Evolutionary conservation across 2,797 vertebrate genomes (phyloP), one percentile per base, ranked within the genome.

Genomic region (Salmo trutta): DNA sequence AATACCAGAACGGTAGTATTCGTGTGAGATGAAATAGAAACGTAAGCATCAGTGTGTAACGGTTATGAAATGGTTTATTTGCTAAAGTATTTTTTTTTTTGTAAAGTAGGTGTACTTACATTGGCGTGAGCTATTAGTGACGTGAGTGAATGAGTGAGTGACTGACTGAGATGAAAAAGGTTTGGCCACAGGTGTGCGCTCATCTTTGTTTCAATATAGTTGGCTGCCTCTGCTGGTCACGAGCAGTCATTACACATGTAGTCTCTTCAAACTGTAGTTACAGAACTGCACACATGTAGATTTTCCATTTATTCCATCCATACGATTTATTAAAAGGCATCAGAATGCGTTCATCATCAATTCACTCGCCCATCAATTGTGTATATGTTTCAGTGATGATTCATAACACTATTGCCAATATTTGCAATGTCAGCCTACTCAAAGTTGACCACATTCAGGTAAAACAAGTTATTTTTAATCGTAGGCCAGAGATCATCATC

Each of bases 201-300:
- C 19, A 1, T 21, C 65, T 77, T 59, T 77, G 64, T 51, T 27
- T 36, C 5, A 12, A 53, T 29, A 51, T 29, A 33, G 24, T 47
- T 7, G 24, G 41, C n/a, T 73, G 71, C 36, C 68, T n/a, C 68
- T 70, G 68, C n/a, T 51, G 36, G 36, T 47, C 36, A 70, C 36
- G 14, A 19, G 17, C 15, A 8, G 68, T 70, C 17, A 70, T 51
- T 14, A 21, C 68, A 47, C 36, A 8, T 47, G 41, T 47, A 3
- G 41, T 47, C 10, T 47, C 41, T 47, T 47, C 41, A 47, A 47
- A 47, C 41, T 47, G 41, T 47, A 14, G 41, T 47, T 47, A 1
- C 41, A 12, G 41, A 47, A 47, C 41, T 47, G 41, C 41, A 47
- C 10, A 47, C 41, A 47, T 47, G 41, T 47, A 47, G 41, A 47